Conservation (phyloP, 2,797 vertebrate genomes). For the Trachurus trachurus region DNA sequence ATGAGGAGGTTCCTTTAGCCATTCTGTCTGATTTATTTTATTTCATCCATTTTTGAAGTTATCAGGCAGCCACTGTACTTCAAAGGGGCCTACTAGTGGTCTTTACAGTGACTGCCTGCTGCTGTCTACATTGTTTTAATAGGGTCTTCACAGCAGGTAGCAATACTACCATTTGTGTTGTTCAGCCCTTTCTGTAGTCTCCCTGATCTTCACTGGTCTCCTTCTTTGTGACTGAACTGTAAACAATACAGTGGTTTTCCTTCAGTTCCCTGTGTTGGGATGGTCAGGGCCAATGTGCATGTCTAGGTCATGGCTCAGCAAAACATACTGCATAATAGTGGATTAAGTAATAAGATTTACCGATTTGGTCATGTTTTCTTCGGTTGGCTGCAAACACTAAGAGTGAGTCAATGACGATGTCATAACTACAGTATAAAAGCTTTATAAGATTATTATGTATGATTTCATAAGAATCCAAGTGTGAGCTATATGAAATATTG, state of each 20-base stretch:
- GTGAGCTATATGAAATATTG: slow-evolving; percentile 10
- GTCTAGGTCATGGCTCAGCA: slow-evolving; percentile 7
- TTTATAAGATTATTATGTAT: too few relatives aligned
- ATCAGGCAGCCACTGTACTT: slow-evolving; percentile 68
- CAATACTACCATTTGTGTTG: slow-evolving; percentile 70
- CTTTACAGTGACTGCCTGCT: slow-evolving; percentile 76
- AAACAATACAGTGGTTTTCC: slow-evolving; percentile 17
- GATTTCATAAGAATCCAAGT: background rate
- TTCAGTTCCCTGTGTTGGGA: background rate
- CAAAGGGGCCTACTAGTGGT: slow-evolving; percentile 69
- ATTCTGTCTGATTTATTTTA: slow-evolving; percentile 53
- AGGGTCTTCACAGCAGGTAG: slow-evolving; percentile 76
- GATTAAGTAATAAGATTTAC: background rate
- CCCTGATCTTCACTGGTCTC: slow-evolving; percentile 42
- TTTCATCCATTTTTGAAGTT: slow-evolving; percentile 52
- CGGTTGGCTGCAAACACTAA: background rate
- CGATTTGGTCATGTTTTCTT: background rate
- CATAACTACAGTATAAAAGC: background rate
- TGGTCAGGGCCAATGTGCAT: background rate
- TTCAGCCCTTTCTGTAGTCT: slow-evolving; percentile 45
- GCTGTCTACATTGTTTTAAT: slow-evolving; percentile 78
- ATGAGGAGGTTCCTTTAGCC: slow-evolving; percentile 39
- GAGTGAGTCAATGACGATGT: background rate
- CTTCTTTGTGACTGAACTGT: slow-evolving; percentile 14
- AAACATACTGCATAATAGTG: background rate